Percentiles rank a stretch among this genome's conserved stretches.
These are phyloP conservation scores for Toxonevra muliebris DNA, from an alignment of 2,888 invertebrate species.

Conservation along the genomic window DNA sequence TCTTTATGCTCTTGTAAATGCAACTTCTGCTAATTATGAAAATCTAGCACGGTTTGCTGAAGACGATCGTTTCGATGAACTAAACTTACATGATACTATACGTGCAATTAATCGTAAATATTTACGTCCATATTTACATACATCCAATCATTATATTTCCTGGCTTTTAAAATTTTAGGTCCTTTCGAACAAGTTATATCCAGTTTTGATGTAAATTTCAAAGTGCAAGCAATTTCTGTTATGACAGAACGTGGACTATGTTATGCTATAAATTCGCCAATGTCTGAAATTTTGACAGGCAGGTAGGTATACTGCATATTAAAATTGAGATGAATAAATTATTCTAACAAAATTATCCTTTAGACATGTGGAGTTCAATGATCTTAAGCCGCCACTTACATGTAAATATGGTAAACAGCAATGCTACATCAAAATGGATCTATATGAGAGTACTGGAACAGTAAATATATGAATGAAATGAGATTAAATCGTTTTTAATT, in stretches of 20 bases:
- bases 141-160: too few relatives aligned
- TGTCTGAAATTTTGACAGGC: conserved; percentile 51
- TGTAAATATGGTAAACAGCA: conserved; percentile 61
- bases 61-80: conserved; percentile 63
- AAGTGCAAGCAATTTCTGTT: conserved; percentile 58
- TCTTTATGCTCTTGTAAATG: conserved; percentile 65
- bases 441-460: conserved; percentile 58
- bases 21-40: conserved; percentile 63
- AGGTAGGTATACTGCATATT: conserved; percentile 42
- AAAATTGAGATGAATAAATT: not conserved
- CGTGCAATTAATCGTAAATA: conserved; percentile 43
- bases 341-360: not conserved
- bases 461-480: conserved; percentile 38
- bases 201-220: conserved; percentile 50
- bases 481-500: not conserved
- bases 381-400: conserved; percentile 48
- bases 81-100: conserved; percentile 63
- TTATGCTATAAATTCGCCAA: conserved; percentile 71
- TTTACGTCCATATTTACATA: conserved; percentile 49
- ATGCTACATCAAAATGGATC: conserved; percentile 61
- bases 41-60: conserved; percentile 62
- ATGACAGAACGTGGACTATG: conserved; percentile 76
- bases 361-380: conserved; percentile 42
- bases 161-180: conserved; percentile 18
- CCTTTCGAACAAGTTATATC: conserved; percentile 53